phyloP scores from a whole-genome alignment of 2,888 invertebrate genomes.

The Lepeophtheirus nordmannii region DNA sequence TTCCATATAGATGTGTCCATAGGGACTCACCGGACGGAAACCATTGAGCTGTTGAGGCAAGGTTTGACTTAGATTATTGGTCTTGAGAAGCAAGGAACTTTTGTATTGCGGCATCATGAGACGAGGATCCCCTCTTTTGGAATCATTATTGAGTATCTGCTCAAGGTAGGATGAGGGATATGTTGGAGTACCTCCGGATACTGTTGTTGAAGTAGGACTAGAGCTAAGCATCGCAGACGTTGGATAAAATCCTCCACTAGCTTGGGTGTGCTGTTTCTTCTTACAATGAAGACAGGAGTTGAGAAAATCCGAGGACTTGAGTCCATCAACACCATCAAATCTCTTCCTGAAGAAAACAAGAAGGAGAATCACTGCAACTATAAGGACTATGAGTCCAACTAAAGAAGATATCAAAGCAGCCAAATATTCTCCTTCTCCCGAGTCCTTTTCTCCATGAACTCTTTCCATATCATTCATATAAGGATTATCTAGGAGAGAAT shows the following conservation, averaged over 20 bases:
- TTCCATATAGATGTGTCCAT: constrained; percentile 28
- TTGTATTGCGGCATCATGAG: constrained; percentile 6
- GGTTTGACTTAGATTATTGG: not conserved
- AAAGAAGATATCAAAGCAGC: not conserved
- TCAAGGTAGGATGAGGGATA: constrained; percentile 3
- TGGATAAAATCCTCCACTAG: constrained; percentile 15
- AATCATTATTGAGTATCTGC: constrained; percentile 11
- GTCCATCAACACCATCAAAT: not conserved
- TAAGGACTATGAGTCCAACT: not conserved
- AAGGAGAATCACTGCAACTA: not conserved
- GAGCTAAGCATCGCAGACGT: not conserved
- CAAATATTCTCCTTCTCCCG: not conserved
- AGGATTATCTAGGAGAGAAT: constrained; percentile 34
- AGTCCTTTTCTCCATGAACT: not conserved
- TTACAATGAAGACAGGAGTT: constrained; percentile 9
- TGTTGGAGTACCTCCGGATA: constrained; percentile 13
- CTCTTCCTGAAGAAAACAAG: not conserved
- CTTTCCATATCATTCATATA: too few species aligned
- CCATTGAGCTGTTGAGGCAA: constrained; percentile 14
- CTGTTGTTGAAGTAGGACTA: constrained; percentile 19
- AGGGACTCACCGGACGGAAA: constrained; percentile 14
- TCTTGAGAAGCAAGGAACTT: not conserved
- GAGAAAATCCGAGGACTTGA: not conserved
- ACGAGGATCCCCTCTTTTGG: not conserved
- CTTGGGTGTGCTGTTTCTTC: not conserved